Base-by-base conservation (phyloP, 2,797 vertebrate species). In the Syngnathus rostellatus region DNA sequence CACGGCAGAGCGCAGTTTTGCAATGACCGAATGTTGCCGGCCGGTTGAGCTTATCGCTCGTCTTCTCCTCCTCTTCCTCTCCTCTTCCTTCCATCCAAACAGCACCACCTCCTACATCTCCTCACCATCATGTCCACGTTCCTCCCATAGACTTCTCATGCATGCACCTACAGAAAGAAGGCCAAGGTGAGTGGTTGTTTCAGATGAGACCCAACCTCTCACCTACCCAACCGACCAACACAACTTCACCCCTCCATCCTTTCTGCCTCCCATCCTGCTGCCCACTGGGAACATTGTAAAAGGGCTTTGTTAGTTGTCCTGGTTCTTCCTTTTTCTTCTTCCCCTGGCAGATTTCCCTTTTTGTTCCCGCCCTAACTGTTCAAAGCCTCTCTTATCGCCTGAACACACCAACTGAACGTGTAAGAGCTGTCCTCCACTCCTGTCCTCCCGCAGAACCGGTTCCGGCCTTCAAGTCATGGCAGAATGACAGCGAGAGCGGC, bases 121-220 rank as follows among this genome's bases (percentile, higher is more conserved):
- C 3, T 55, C 53, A 55, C 25, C 89, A 46, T 46, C 45, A 46
- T 17, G 91, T 93, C 91, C 94, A 93, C 92, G 93, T 94, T 77
- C 95, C 95, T 90, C 92, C 92, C 94, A 96, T 98, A 95, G 96
- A 98, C 93, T 98, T 97, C 94, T 94, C 95, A 93, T 95, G 93
- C 95, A 95, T 98, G 94, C 96, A 98, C 84, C 94, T 98, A 85
- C 96, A 97, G 86, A 94, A 88, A 90, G 94, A 94, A 93, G 94
- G 94, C 88, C 92, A 93, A 69, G 95, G 95, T 98, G 92, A 97
- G 96, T 94, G 80, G 88, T 87, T 90, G 90, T 83, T 31, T 90
- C 84, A 82, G 89, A 85, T 69, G 31, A 17, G 31, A 8, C 1
- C 6, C 7, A 16, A 62, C 55, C 70, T 60, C 46, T 78, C 57